phyloP scores from a whole-genome alignment of 1,140 invertebrate species.

The Colletes latitarsis region DNA sequence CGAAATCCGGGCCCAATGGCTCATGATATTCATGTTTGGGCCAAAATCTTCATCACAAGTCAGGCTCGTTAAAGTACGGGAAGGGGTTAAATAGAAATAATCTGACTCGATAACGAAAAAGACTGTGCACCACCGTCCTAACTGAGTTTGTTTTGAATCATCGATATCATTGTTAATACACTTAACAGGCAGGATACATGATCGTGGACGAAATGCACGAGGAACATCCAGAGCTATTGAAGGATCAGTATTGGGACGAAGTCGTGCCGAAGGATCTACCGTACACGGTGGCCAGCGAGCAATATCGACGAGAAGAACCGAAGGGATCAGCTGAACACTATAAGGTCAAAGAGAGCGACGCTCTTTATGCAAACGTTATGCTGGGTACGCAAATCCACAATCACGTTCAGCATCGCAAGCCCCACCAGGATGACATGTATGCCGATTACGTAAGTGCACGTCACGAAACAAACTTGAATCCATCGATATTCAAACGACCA shows the following conservation, averaged over 20 bases:
- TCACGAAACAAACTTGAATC: slow-evolving; percentile 28
- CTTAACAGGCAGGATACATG: slow-evolving; percentile 90
- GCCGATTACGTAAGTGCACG: slow-evolving; percentile 89
- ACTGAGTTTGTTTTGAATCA: background rate
- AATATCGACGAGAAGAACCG: slow-evolving; percentile 89
- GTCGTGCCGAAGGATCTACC: slow-evolving; percentile 93
- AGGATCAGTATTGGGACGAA: slow-evolving; percentile 95
- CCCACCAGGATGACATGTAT: slow-evolving; percentile 89
- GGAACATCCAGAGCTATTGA: slow-evolving; percentile 92
- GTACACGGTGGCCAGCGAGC: slow-evolving; percentile 92
- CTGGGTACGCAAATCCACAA: slow-evolving; percentile 79
- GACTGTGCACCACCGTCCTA: too few relatives aligned
- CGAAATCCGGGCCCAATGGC: too few relatives aligned
- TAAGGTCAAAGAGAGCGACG: slow-evolving; percentile 91
- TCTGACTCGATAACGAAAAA: too few relatives aligned
- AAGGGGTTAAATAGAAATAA: too few relatives aligned
- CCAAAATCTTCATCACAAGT: too few relatives aligned
- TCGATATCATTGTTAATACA: slow-evolving; percentile 45
- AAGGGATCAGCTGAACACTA: slow-evolving; percentile 92
- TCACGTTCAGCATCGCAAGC: slow-evolving; percentile 83
- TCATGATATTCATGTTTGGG: too few relatives aligned
- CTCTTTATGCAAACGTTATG: slow-evolving; percentile 88
- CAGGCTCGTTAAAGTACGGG: too few relatives aligned
- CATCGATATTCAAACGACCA: background rate
- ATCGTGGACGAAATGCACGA: slow-evolving; percentile 96